A percentile compares a stretch with the other conserved stretches of the same genome.
phyloP scores from a whole-genome alignment of 2,888 invertebrate species.

The Fragum fragum region DNA sequence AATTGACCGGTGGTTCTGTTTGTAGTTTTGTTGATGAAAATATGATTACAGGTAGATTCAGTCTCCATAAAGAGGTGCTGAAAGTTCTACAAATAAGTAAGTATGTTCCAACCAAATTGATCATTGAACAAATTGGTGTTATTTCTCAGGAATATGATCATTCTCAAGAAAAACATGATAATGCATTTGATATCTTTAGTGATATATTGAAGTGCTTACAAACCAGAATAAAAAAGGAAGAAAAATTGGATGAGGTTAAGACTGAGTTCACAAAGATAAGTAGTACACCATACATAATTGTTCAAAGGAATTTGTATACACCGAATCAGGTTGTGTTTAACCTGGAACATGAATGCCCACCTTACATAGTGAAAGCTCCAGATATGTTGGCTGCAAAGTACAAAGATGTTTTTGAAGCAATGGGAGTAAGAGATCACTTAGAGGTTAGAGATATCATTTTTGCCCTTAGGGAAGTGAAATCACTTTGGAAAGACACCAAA shows the following conservation, averaged over 20 bases:
- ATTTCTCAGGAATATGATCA: conserved; percentile 24
- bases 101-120: neutral
- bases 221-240: neutral
- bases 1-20: conserved; percentile 40
- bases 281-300: conserved; percentile 1
- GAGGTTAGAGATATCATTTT: neutral
- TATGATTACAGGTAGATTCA: neutral
- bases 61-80: neutral
- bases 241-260: neutral
- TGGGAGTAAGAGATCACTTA: conserved; percentile 31
- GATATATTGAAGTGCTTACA: neutral
- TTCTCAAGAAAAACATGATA: neutral
- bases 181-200: neutral
- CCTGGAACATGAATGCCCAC: conserved; percentile 29
- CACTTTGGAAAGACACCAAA: neutral
- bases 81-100: neutral
- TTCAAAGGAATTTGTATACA: neutral
- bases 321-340: conserved; percentile 27
- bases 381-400: neutral
- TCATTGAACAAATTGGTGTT: conserved; percentile 18
- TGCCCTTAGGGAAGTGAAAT: conserved; percentile 16
- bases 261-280: neutral
- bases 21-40: conserved; percentile 44
- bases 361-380: conserved; percentile 19
- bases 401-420: conserved; percentile 24